A percentile compares a stretch with the other conserved stretches of the same genome.
Evolutionary conservation across 2,888 invertebrate species (phyloP).

Genomic region (Palloptera scutellata): DNA sequence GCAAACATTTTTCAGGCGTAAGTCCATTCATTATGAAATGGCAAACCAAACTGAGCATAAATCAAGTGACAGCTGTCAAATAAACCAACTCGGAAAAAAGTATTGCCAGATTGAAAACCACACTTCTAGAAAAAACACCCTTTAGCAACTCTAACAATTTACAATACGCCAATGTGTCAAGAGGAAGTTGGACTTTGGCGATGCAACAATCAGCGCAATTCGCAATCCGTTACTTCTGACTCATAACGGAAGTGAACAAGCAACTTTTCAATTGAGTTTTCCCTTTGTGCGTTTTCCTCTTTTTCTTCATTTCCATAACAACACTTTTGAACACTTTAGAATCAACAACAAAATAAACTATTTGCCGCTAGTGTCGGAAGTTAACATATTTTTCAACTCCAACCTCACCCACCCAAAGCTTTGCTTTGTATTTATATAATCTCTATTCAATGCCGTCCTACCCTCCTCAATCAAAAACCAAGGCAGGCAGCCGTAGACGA

Average conservation of each 20-base stretch:
- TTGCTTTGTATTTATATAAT: neutral
- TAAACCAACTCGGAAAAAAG: too few species aligned
- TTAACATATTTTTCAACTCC: neutral
- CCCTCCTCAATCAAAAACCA: conserved; percentile 3
- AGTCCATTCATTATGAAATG: too few species aligned
- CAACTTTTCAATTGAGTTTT: conserved; percentile 43
- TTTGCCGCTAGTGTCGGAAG: conserved; percentile 25
- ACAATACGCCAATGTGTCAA: too few species aligned
- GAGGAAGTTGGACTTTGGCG: too few species aligned
- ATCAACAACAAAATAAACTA: conserved; percentile 10
- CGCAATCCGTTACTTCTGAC: conserved; percentile 13
- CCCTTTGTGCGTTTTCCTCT: conserved; percentile 33
- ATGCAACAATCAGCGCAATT: too few species aligned
- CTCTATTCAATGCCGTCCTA: neutral
- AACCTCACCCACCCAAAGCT: neutral
- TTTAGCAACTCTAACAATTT: too few species aligned
- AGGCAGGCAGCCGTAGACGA: neutral
- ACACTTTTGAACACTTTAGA: conserved; percentile 1
- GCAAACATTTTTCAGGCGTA: too few species aligned
- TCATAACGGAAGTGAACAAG: conserved; percentile 39
- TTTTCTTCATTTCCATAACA: conserved; percentile 21
- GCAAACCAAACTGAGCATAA: too few species aligned
- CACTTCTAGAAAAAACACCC: too few species aligned
- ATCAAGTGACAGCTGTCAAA: too few species aligned
- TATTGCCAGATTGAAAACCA: too few species aligned